Evolutionary conservation across 1,140 invertebrate species (phyloP), one percentile per base, ranked within the genome.

Genomic region (Brachionus calyciflorus): DNA sequence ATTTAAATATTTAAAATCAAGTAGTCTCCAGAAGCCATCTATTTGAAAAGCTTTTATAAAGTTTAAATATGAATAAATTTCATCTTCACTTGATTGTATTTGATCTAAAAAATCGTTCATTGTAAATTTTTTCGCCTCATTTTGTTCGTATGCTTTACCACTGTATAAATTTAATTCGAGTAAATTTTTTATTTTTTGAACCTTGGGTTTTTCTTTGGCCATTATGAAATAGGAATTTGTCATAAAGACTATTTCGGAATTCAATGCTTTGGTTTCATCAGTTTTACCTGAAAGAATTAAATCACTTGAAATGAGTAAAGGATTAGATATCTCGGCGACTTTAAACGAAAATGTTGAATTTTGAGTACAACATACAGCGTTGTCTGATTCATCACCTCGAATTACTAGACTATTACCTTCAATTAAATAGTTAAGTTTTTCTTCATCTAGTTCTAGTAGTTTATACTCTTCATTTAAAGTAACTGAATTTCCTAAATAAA

Each of bases 301-400:
- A 73, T 55, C 33, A 10, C 26, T 19, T 17, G 46, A 26, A 12
- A 73, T 41, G 9, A 73, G n/a, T 12, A 73, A 14, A 17, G 69
- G 69, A 28, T 73, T 73, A 21, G 69, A 73, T 49, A 73, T 73
- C 40, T 73, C 69, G n/a, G 69, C 69, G 9, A 73, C 46, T 51
- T 73, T 73, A 33, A 73, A 73, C 12, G 69, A 73, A 73, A 26
- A 73, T 10, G 69, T 73, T 10, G 46, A 37, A 73, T 73, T 41
- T 73, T 53, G n/a, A 24, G 28, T 73, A 41, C 69, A 73, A 41
- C 69, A 73, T 17, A 73, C 14, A 12, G 69, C 69, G 21, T 73
- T 73, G 0, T 73, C 69, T 3, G 24, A 26, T 24, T 73, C 69
- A 55, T 6, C 14, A 12, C 69, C 69, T 24, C 69, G 30, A 10